Percentiles rank a stretch among this genome's conserved stretches.
Evolutionary conservation across 2,113 vertebrate genomes (phyloP).

Genomic region (Lonchura striata): DNA sequence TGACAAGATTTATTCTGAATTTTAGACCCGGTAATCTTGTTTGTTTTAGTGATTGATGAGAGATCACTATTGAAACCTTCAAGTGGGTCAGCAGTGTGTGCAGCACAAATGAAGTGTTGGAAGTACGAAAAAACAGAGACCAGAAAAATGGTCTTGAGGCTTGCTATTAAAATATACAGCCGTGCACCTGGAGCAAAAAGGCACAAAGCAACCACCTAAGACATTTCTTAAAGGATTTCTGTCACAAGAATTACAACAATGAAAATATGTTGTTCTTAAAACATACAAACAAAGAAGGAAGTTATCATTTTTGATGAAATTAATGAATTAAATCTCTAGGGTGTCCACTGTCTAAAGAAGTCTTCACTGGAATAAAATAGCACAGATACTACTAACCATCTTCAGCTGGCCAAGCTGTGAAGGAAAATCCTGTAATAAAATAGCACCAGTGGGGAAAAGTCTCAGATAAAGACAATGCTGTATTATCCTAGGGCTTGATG

Average conservation of each 20-base stretch:
- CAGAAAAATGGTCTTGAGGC: neutral
- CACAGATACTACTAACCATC: neutral
- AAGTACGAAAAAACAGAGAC: neutral
- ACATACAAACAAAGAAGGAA: neutral
- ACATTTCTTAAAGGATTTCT: neutral
- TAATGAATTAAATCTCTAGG: neutral
- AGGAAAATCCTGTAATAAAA: neutral
- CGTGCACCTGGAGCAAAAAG: neutral
- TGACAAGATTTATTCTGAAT: neutral
- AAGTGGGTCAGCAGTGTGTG: neutral
- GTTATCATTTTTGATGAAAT: neutral
- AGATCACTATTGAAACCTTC: neutral
- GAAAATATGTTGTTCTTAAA: neutral
- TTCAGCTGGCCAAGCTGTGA: neutral
- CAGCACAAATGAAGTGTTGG: neutral
- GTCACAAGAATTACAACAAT: neutral
- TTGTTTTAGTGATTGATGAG: slow-evolving; percentile 29
- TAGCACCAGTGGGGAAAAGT: neutral
- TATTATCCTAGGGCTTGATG: neutral
- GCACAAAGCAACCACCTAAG: neutral
- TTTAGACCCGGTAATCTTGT: neutral
- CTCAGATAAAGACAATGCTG: neutral
- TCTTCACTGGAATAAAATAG: neutral
- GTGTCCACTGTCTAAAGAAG: neutral
- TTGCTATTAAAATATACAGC: neutral